phyloP scores from a whole-genome alignment of 1,140 invertebrate genomes.

The Pseudobourletiella spinata region DNA sequence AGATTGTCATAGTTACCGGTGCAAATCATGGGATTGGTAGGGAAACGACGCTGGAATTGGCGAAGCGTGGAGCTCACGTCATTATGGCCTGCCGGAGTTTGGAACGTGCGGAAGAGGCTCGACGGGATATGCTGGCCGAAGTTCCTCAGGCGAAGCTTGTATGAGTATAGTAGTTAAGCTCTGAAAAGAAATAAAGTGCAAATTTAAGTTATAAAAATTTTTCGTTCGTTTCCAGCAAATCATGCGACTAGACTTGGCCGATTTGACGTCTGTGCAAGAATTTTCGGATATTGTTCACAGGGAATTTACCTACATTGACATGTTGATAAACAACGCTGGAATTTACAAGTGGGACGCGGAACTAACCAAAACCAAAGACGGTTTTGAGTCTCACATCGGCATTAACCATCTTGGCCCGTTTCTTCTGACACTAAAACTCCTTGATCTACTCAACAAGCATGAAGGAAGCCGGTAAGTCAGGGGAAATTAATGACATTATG shows the following conservation, averaged over 20 bases:
- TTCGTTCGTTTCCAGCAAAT: no score
- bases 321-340: conserved; percentile 50
- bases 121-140: neutral
- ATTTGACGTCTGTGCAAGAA: neutral
- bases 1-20: neutral
- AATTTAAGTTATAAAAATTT: no score
- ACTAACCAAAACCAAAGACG: conserved; percentile 40
- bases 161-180: no score
- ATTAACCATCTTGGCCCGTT: conserved; percentile 85
- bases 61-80: conserved; percentile 41
- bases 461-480: neutral
- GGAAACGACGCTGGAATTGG: conserved; percentile 45
- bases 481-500: no score
- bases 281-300: conserved; percentile 1
- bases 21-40: conserved; percentile 47
- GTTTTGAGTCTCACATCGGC: conserved; percentile 44
- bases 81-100: conserved; percentile 45
- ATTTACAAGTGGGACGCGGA: conserved; percentile 17
- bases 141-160: no score
- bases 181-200: no score
- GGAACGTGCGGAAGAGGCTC: conserved; percentile 36
- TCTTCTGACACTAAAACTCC: conserved; percentile 60
- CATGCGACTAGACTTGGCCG: neutral
- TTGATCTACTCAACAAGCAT: conserved; percentile 37
- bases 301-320: conserved; percentile 41